Evolutionary conservation across 2,888 invertebrate species (phyloP), one percentile per base, ranked within the genome.

Genomic region (Sphaerophoria rueppellii): DNA sequence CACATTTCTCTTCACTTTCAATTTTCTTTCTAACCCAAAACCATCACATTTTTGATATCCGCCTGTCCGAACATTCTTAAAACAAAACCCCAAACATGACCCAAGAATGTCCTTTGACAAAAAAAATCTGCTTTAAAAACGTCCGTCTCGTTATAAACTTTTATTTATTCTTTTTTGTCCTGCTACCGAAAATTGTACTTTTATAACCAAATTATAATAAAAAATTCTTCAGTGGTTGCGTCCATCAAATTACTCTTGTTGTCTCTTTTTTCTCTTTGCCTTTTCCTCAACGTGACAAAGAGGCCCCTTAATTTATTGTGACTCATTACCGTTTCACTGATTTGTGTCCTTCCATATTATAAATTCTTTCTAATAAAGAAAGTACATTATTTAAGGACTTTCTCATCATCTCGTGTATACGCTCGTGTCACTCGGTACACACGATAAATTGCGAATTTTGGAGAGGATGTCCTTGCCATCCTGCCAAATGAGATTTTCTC

Each of bases 401-500:
- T 40, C 12, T 7, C 58, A 46, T 16, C 40, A 61, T 40, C 9
- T 40, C 9, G 40, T 40, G 6, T 40, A 9, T 40, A 40, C 12
- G 9, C 12, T 43, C 12, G 9, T 43, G 9, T 43, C 12, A 3
- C 11, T 43, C 43, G 4, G 43, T 43, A 12, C 12, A 43, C 43
- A 43, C 43, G 12, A 4, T 7, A 43, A 43, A 11, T 43, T 43
- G 9, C 40, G 9, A 40, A 40, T 6, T 43, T 43, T 43, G 2
- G 9, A 43, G 43, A 43, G 43, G 43, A 43, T 43, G 58, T 76
- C 52, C 43, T 54, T 61, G 50, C 37, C 43, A 43, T 9, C 40
- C 40, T 40, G 43, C 43, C 43, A 43, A 24, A 60, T 76, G 50
- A 37, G 52, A 60, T 60, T 76, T 58, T 43, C 75, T 69, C 69